Conservation (phyloP, 2,888 invertebrate species). For the Incurvaria masculella region DNA sequence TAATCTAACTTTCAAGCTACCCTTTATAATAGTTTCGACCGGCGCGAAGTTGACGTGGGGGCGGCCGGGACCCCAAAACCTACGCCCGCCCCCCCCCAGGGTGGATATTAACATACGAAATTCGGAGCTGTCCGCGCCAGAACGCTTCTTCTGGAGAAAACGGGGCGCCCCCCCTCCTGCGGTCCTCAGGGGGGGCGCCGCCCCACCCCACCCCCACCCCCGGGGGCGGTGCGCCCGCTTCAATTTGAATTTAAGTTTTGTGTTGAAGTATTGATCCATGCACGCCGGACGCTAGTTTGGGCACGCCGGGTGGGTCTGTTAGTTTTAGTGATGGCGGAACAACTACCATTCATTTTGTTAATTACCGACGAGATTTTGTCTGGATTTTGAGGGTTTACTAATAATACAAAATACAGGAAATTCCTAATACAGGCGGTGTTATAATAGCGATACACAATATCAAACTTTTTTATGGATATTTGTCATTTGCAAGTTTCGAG, state of each 20-base stretch:
- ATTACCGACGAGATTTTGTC: too few species aligned
- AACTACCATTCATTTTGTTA: too few species aligned
- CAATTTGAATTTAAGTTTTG: constrained; percentile 53
- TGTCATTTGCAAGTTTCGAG: too few species aligned
- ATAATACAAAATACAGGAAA: too few species aligned
- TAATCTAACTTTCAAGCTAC: constrained; percentile 59
- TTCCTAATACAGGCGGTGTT: too few species aligned
- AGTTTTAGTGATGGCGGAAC: neutral
- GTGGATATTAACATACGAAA: constrained; percentile 50
- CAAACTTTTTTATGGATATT: too few species aligned
- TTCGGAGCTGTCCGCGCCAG: constrained; percentile 42
- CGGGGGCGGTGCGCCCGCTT: constrained; percentile 22
- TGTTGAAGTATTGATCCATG: constrained; percentile 46
- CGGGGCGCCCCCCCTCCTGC: neutral
- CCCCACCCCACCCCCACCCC: constrained; percentile 20
- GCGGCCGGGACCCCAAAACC: constrained; percentile 12
- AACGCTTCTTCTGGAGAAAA: constrained; percentile 35
- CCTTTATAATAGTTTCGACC: constrained; percentile 57
- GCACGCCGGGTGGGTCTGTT: constrained; percentile 6
- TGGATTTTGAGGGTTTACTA: too few species aligned
- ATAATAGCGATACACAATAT: too few species aligned
- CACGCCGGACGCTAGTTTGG: constrained; percentile 27
- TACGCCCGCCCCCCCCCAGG: constrained; percentile 14
- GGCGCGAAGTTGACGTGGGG: constrained; percentile 29
- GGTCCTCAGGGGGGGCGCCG: too few species aligned